Percentiles rank a stretch among this genome's conserved stretches.
These are phyloP conservation scores for Pollenia griseotomentosa DNA, from an alignment of 2,888 invertebrate species.

Conservation along the genomic window DNA sequence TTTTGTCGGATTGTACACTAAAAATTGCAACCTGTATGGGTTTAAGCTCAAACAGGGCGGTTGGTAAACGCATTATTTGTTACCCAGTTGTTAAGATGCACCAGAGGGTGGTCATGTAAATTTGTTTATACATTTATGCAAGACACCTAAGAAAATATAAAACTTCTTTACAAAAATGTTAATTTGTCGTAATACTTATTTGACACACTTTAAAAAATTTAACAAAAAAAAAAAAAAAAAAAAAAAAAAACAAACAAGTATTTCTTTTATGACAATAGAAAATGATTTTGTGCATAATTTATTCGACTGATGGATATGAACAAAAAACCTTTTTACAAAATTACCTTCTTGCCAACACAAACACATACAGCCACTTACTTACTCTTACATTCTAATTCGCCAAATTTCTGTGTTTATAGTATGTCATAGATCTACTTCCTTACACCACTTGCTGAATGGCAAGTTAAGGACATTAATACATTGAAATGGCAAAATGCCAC, in stretches of 20 bases:
- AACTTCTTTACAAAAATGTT: not conserved
- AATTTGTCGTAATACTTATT: not conserved
- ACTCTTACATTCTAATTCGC: conserved; percentile 9
- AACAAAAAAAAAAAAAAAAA: conserved; percentile 15
- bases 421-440: conserved; percentile 1
- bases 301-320: conserved; percentile 83
- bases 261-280: conserved; percentile 70
- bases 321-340: conserved; percentile 70
- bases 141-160: too few species aligned
- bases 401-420: conserved; percentile 47
- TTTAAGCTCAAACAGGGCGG: too few species aligned
- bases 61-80: too few species aligned
- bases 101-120: too few species aligned
- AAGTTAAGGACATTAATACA: conserved; percentile 53
- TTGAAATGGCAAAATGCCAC: conserved; percentile 64
- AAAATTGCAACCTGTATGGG: too few species aligned
- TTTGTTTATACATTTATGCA: too few species aligned
- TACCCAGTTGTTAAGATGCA: too few species aligned
- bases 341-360: conserved; percentile 56
- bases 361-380: not conserved
- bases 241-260: conserved; percentile 38
- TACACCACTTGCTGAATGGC: conserved; percentile 33
- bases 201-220: not conserved
- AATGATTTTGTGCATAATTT: conserved; percentile 84
- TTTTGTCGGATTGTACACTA: too few species aligned